Base-by-base conservation (phyloP, 2,888 invertebrate genomes). In the Aspidiotus destructor region DNA sequence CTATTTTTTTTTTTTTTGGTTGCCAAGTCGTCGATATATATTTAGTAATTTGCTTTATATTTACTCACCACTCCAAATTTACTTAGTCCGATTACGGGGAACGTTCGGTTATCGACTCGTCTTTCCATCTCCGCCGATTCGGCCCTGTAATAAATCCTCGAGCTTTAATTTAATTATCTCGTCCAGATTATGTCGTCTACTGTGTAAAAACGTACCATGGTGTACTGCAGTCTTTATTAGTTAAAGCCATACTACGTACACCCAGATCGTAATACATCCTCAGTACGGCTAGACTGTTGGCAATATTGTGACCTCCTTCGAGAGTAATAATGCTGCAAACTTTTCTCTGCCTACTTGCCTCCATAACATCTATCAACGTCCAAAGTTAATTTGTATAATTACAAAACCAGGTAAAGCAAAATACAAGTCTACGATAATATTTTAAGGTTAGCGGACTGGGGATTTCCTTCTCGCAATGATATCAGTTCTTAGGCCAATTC, bases 231-330 rank as follows among this genome's bases (percentile, higher is more conserved):
- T 57, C 58, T 13, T 28, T 17, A 17, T 57, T 57, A 15, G 16
- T 57, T n/a, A 81, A 72, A 13, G 81, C 81, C 75, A 81, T 76
- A 71, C 80, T 70, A 15, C 81, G 75, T 48, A 79, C 79, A 40
- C 81, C 81, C 7, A 81, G 75, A 40, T 78, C 77, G 74, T 81
- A 80, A 72, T 79, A 78, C 76, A 80, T 79, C 62, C 81, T 73
- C 65, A 81, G 76, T 41, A 78, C 77, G 16, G 78, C 78, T 67
- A 81, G 74, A 72, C 79, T 80, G 72, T 78, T 79, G 75, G 79
- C 80, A 44, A 81, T 77, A n/a, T 77, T 76, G 73, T 81, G 81
- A 28, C 81, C 81, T 6, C 81, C 80, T 73, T 81, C 81, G 41
- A 81, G 74, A 0, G 80, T 80, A 11, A 81, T 76, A 70, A 81